These are phyloP conservation scores for Ridgeia piscesae DNA, from an alignment of 1,140 invertebrate species.

Conservation along the genomic window DNA sequence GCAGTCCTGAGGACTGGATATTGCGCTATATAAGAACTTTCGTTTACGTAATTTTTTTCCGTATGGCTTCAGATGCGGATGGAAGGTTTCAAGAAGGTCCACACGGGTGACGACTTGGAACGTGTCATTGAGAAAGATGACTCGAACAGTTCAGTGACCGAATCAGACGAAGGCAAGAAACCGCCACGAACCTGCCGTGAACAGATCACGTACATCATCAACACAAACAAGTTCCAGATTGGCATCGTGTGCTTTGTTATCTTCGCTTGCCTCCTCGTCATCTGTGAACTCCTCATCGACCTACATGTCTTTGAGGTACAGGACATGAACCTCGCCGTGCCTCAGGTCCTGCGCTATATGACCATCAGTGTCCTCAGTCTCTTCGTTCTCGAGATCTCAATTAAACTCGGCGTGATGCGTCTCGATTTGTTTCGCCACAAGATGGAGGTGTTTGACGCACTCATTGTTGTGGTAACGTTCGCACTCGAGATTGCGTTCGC, in stretches of 20 bases:
- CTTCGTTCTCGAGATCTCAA: slow-evolving; percentile 54
- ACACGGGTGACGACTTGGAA: slow-evolving; percentile 51
- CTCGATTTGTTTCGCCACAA: slow-evolving; percentile 54
- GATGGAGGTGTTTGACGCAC: slow-evolving; percentile 56
- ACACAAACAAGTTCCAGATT: slow-evolving; percentile 55
- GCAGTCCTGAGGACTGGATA: too few relatives aligned
- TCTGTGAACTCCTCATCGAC: slow-evolving; percentile 53
- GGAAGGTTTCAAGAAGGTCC: slow-evolving; percentile 44
- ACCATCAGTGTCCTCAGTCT: slow-evolving; percentile 50
- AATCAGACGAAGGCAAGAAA: slow-evolving; percentile 45
- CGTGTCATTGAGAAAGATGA: slow-evolving; percentile 56
- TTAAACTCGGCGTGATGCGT: slow-evolving; percentile 53
- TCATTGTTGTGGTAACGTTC: slow-evolving; percentile 56
- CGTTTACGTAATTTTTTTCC: background rate
- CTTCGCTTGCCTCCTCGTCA: slow-evolving; percentile 51
- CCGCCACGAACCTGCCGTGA: slow-evolving; percentile 42
- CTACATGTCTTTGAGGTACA: slow-evolving; percentile 39
- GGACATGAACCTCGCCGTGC: slow-evolving; percentile 29
- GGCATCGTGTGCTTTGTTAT: slow-evolving; percentile 51
- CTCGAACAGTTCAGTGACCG: slow-evolving; percentile 46
- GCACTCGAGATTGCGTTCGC: slow-evolving; percentile 54
- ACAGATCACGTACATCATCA: slow-evolving; percentile 40
- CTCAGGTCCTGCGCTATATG: slow-evolving; percentile 49
- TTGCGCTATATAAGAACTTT: too few relatives aligned
- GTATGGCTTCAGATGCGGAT: slow-evolving; percentile 38